Evolutionary conservation across 2,888 invertebrate genomes (phyloP), one percentile per base, ranked within the genome.

Genomic region (Gordius sp.): DNA sequence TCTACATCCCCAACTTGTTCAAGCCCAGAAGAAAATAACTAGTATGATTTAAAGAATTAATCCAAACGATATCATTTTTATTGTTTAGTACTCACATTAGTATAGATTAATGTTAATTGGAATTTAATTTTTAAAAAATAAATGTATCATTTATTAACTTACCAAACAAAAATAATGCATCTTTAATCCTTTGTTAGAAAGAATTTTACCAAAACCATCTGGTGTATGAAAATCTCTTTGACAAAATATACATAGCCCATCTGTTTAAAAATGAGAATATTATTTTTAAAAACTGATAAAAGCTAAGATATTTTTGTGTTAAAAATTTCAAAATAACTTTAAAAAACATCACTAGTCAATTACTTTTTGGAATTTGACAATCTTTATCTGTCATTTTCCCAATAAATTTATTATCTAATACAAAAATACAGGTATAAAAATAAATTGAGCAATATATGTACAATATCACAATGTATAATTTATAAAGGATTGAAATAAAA

Each of bases 401-500:
- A 33, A n/a, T 33, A 33, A 33, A 33, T n/a, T n/a, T n/a, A n/a
- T n/a, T n/a, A n/a, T n/a, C n/a, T n/a, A n/a, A n/a, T n/a, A n/a
- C n/a, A n/a, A n/a, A n/a, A n/a, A n/a, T n/a, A n/a, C n/a, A n/a
- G n/a, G n/a, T n/a, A n/a, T n/a, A n/a, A n/a, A n/a, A n/a, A n/a
- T 8, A 8, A 33, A 33, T 33, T 13, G n/a, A 33, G 8, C 39
- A 33, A 33, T 33, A 33, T 33, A n/a, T 13, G 39, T 33, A 33
- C 8, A 33, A 13, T 33, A n/a, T 33, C 39, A 33, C 8, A 33
- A 33, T 33, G 8, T 33, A 13, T 33, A 13, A 13, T 33, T 33
- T 33, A 33, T 33, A 33, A 13, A 33, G 8, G 8, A 61, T 64
- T 24, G 27, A 54, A 54, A 28, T 54, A 54, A 28, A 54, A 54